Percentiles rank a stretch among this genome's conserved stretches.
Conservation (phyloP, 2,888 invertebrate species). For the Diaphora mendica region DNA sequence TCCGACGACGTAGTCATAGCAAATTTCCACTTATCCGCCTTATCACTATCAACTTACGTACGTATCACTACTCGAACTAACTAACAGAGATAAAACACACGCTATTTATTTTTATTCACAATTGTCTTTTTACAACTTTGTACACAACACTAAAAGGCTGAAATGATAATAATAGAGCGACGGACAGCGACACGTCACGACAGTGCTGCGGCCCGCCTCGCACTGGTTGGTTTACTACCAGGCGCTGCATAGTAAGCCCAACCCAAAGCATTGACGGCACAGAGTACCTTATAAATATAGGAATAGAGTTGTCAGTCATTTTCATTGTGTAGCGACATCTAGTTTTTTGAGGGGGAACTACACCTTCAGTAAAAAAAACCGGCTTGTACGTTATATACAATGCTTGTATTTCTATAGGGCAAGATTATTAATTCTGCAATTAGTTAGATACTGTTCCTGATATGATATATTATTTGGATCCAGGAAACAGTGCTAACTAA, state of each 20-base stretch:
- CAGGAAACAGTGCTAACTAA: too few species aligned
- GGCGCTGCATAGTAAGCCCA: slow-evolving; percentile 62
- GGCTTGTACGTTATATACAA: too few species aligned
- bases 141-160: slow-evolving; percentile 51
- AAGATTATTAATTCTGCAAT: too few species aligned
- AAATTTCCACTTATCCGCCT: slow-evolving; percentile 77
- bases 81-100: slow-evolving; percentile 49
- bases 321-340: too few species aligned
- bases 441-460: too few species aligned
- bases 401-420: too few species aligned
- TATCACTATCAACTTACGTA: slow-evolving; percentile 74
- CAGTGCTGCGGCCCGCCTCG: slow-evolving; percentile 67
- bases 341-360: too few species aligned
- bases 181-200: slow-evolving; percentile 61
- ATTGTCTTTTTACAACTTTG: slow-evolving; percentile 28
- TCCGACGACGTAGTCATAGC: slow-evolving; percentile 75
- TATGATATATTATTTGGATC: too few species aligned
- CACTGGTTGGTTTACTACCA: slow-evolving; percentile 71
- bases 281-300: too few species aligned
- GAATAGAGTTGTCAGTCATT: too few species aligned
- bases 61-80: slow-evolving; percentile 59
- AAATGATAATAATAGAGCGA: slow-evolving; percentile 42
- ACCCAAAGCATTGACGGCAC: slow-evolving; percentile 73
- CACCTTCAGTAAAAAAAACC: too few species aligned
- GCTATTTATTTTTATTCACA: slow-evolving; percentile 46